Evolutionary conservation across 53 echinoderm and acorn worm genomes (phyloP), one percentile per base, ranked within the genome.

Genomic region (Hippasteria phrygiana): DNA sequence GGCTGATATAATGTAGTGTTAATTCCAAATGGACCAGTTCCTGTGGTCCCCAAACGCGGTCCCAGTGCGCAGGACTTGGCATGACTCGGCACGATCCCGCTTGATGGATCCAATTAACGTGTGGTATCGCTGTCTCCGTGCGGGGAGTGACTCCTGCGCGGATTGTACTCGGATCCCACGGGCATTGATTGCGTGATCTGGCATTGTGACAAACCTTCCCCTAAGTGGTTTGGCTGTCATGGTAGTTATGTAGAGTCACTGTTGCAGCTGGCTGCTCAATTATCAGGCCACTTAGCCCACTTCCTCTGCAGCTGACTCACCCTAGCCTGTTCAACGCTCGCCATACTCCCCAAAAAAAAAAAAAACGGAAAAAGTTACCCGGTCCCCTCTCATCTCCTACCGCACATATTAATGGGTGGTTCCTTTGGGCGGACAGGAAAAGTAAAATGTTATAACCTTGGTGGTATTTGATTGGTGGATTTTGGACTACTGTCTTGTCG

Each of bases 221-320:
- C 65, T 81, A 43, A 10, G 42, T 65, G 81, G 37, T 64, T n/a
- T 81, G 81, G 43, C 81, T 42, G 81, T 65, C 81, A 81, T 63
- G 64, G 32, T 64, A 81, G 65, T 81, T 46, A 81, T 81, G 81
- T 81, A 45, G 45, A 81, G 81, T 81, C 81, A 81, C 65, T 81
- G 81, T 81, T 81, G 81, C 81, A 81, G 81, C 81, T 81, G 81
- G 65, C 81, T 81, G 17, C 45, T 81, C 81, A 81, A 81, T 81
- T 81, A 81, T 62, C 81, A 65, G n/a, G 53, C 63, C 62, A 80
- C 80, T 80, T 80, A 80, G 80, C 62, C n/a, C 41, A 80, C 81
- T 81, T 81, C 81, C 81, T 81, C 65, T 81, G 14, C 29, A 27
- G 43, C 65, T 81, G 81, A 81, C 81, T 81, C 81, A 81, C 65